Conservation (phyloP, 2,113 vertebrate genomes). For the Anser brachyrhynchus region DNA sequence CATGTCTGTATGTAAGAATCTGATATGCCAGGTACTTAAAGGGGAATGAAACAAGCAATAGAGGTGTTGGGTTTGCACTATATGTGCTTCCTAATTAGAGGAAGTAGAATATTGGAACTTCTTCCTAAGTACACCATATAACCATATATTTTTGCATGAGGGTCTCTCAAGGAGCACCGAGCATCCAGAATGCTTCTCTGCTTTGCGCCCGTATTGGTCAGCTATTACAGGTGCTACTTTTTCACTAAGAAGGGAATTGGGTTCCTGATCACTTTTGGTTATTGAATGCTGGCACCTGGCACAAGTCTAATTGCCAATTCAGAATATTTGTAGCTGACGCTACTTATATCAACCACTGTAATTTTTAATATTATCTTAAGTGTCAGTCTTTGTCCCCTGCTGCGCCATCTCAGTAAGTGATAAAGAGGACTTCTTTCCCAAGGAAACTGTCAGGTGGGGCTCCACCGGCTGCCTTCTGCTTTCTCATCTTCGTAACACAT, state of each 20-base stretch:
- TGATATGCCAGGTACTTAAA: not conserved
- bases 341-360: not conserved
- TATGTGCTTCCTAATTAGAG: not conserved
- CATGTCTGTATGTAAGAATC: not conserved
- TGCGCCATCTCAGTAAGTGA: not conserved
- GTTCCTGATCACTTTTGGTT: not conserved
- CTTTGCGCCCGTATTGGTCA: not conserved
- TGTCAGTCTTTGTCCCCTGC: not conserved
- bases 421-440: not conserved
- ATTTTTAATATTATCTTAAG: not conserved
- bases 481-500: not conserved
- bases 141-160: not conserved
- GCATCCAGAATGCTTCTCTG: not conserved
- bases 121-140: not conserved
- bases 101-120: not conserved
- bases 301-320: not conserved
- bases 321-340: not conserved
- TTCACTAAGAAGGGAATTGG: not conserved
- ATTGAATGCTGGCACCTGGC: not conserved
- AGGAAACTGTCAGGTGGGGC: not conserved
- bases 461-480: not conserved
- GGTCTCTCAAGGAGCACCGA: not conserved
- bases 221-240: accelerated
- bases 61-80: not conserved
- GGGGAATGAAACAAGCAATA: not conserved